Conservation (phyloP, 2,888 invertebrate genomes). For the Agapostemon virescens region DNA sequence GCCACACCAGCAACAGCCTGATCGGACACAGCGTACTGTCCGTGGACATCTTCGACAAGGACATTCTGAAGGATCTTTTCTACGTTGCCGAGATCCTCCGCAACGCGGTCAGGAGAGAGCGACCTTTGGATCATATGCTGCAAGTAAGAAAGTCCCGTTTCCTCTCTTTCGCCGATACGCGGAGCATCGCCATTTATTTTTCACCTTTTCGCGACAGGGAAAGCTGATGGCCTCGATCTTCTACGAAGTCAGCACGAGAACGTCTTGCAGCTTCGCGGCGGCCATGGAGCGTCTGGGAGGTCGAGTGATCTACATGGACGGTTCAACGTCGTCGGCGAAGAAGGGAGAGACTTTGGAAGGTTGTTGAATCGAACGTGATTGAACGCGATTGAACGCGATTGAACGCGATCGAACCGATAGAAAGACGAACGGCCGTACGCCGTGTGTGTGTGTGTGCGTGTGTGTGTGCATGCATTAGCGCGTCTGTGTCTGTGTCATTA, state of each 20-base stretch:
- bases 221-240: conserved; percentile 98
- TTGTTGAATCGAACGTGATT: no score
- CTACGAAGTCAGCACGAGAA: conserved; percentile 98
- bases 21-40: conserved; percentile 91
- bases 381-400: no score
- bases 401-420: background rate
- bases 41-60: conserved; percentile 93
- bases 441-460: no score
- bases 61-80: conserved; percentile 95
- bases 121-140: conserved; percentile 91
- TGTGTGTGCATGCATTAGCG: no score
- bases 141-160: conserved; percentile 81
- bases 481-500: no score
- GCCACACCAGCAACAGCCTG: conserved; percentile 81
- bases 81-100: conserved; percentile 95
- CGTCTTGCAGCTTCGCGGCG: conserved; percentile 96
- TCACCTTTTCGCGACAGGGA: no score
- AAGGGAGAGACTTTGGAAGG: conserved; percentile 98
- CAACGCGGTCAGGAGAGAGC: conserved; percentile 90
- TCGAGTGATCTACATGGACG: conserved; percentile 93
- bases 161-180: background rate
- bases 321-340: conserved; percentile 94
- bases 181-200: no score
- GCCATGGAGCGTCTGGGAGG: conserved; percentile 99
- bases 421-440: background rate